Evolutionary conservation across 2,113 vertebrate genomes (phyloP), one percentile per base, ranked within the genome.

Genomic region (Megalops atlanticus): DNA sequence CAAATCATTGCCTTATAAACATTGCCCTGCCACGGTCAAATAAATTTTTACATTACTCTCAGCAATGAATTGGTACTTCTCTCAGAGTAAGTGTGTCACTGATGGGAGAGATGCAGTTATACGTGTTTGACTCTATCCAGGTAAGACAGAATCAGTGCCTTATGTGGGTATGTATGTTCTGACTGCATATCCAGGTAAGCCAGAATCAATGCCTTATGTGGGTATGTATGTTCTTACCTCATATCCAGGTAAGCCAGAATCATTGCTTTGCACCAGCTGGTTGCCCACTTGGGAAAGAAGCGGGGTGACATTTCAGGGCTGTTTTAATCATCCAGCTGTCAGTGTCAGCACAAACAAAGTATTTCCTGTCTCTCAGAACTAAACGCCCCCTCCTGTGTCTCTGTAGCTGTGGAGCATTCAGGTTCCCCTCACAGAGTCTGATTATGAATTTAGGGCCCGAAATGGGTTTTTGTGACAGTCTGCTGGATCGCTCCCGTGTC

Each of bases 301-400:
- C 3, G 35, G 70, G 27, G n/a, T 81, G 71, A 81, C 80, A 75
- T 81, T 75, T 74, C 36, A 31, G 39, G 0, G 15, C 2, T 52
- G 27, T 81, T 81, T 75, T 35, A 45, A 75, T 76, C 21, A 76
- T 27, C 10, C 36, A 52, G n/a, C 38, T 58, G 35, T 18, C 36
- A 38, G 36, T 0, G n/a, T n/a, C n/a, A n/a, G 16, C n/a, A n/a
- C n/a, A 14, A 24, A 73, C 21, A 18, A 14, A 45, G 15, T 6
- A 69, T 31, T 31, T 80, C 35, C 69, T 39, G 43, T 36, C 35
- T 1, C 40, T 45, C 2, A 21, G 15, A 5, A 15, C 38, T 4
- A n/a, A 7, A n/a, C 27, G 15, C 21, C 3, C 35, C 70, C 2
- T 72, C 2, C 8, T 72, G 33, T 72, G 70, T 64, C n/a, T 58